Conservation (phyloP, 2,797 vertebrate genomes). For the Xerus rutilus region DNA sequence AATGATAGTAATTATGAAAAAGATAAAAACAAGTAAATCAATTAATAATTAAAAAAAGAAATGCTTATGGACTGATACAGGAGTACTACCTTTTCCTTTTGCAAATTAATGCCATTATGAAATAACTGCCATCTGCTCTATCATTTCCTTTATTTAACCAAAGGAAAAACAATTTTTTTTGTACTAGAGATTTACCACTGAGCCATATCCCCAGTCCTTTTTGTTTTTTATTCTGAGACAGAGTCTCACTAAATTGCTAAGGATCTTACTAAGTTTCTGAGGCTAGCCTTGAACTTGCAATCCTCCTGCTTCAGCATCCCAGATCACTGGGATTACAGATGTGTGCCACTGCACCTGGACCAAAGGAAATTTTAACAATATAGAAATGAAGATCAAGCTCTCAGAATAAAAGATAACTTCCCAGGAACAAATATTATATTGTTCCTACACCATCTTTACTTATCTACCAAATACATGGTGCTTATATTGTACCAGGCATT, state of each 20-base stretch:
- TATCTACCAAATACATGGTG: neutral
- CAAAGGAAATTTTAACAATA: constrained; percentile 15
- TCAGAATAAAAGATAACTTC: constrained; percentile 33
- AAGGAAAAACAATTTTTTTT: too few species aligned
- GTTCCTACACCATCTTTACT: neutral
- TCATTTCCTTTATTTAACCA: neutral
- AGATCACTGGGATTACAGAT: too few species aligned
- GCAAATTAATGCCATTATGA: constrained; percentile 1
- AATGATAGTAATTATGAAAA: neutral
- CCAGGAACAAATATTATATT: neutral
- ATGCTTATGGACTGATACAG: neutral
- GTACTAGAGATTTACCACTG: too few species aligned
- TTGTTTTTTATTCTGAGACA: too few species aligned
- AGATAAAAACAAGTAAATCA: neutral
- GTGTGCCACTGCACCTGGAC: neutral
- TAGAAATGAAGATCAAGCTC: neutral
- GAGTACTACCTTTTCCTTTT: neutral
- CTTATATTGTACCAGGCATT: neutral
- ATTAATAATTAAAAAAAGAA: neutral
- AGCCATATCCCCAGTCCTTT: too few species aligned
- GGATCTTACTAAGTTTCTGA: too few species aligned
- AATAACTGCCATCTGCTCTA: neutral
- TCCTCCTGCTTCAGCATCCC: too few species aligned
- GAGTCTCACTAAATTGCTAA: too few species aligned
- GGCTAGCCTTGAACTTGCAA: too few species aligned